A percentile compares a stretch with the other conserved stretches of the same genome.
phyloP scores from a whole-genome alignment of 2,888 invertebrate species.

The Octonoba sinensis region DNA sequence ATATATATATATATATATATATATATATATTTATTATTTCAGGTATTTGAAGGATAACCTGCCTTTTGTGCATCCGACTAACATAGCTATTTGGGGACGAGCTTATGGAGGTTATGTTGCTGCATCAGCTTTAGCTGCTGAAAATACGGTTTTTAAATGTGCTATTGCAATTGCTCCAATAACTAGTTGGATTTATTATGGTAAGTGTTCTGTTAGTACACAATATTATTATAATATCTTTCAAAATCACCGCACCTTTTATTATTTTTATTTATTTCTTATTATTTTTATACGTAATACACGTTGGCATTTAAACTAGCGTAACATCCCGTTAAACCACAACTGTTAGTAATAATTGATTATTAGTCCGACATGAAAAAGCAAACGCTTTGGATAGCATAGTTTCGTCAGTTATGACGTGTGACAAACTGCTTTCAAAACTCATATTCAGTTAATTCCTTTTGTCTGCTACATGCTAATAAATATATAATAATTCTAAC shows the following conservation, averaged over 20 bases:
- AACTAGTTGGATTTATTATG: constrained; percentile 94
- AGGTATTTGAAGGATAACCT: constrained; percentile 85
- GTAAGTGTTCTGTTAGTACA: constrained; percentile 75
- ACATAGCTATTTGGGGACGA: constrained; percentile 96
- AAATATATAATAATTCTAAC: no score
- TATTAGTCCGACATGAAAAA: no score
- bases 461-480: no score
- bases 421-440: no score
- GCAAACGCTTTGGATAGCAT: no score
- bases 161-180: constrained; percentile 96
- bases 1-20: no score
- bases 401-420: no score
- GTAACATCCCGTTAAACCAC: no score
- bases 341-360: no score
- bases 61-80: constrained; percentile 88
- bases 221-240: neutral
- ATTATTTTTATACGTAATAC: neutral
- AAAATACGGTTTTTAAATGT: constrained; percentile 90
- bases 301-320: neutral
- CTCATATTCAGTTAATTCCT: no score
- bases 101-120: constrained; percentile 96
- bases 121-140: constrained; percentile 85
- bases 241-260: no score
- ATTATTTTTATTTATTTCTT: no score
- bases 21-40: neutral